Conservation (phyloP, 2,113 vertebrate species). For the Gobiocypris rarus region DNA sequence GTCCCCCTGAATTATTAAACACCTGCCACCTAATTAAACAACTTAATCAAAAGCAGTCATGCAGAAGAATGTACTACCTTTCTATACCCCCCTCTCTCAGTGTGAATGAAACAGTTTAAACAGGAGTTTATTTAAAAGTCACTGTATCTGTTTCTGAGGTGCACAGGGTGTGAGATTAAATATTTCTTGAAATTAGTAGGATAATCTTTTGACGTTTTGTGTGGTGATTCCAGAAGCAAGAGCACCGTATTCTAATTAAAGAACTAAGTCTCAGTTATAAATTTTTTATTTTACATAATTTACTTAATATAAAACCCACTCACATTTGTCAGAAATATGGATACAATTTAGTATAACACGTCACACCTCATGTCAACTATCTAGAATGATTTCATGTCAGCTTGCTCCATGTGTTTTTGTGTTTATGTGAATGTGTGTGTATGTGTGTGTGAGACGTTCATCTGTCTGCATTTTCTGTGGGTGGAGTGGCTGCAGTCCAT, state of each 20-base stretch:
- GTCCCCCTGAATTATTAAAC: slow-evolving; percentile 53
- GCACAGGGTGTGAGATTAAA: too few species aligned
- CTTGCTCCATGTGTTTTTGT: background rate
- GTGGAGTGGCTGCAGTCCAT: slow-evolving; percentile 63
- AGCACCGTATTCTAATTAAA: too few species aligned
- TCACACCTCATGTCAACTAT: background rate
- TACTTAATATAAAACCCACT: background rate
- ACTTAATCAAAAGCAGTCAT: slow-evolving; percentile 36
- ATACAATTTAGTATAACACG: background rate
- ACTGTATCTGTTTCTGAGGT: background rate
- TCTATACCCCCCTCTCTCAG: slow-evolving; percentile 39
- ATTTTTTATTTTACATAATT: background rate
- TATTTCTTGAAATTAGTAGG: too few species aligned
- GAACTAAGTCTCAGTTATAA: too few species aligned
- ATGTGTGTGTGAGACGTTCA: background rate
- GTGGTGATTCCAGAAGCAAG: too few species aligned
- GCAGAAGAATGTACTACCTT: slow-evolving; percentile 13
- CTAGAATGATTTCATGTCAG: background rate
- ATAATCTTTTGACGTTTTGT: too few species aligned
- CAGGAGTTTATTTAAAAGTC: slow-evolving; percentile 12
- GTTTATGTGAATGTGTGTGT: background rate
- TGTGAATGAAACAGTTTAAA: slow-evolving; percentile 40
- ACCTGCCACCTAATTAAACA: slow-evolving; percentile 54
- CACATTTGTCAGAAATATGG: background rate
- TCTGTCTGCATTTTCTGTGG: slow-evolving; percentile 52